Evolutionary conservation across 2,113 vertebrate genomes (phyloP), one percentile per base, ranked within the genome.

Genomic region (Leucopsar rothschildi): DNA sequence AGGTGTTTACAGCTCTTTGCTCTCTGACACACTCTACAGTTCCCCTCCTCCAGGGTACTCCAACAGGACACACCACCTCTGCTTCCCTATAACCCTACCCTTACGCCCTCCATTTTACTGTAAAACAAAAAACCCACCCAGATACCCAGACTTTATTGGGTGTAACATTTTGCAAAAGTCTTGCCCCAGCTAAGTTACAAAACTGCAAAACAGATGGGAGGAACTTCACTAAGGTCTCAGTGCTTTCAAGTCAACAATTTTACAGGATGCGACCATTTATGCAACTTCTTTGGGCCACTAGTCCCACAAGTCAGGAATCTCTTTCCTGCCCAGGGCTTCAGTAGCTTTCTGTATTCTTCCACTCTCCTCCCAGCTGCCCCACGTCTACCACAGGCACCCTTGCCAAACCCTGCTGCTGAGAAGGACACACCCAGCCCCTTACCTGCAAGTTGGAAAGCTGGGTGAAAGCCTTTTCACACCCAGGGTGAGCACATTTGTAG

Each of bases 361-460:
- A n/a, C 17, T 76, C 19, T 78, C 52, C 23, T 84, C n/a, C 49
- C 29, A 40, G 45, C n/a, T 68, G 50, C 35, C 60, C 45, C 31
- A 42, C 9, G 33, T 66, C 35, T 39, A 80, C 40, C 31, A 76
- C 39, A 82, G n/a, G 35, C 31, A 4, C 8, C 24, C 47, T 17
- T 40, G 24, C 31, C 35, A 76, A 60, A 20, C 29, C 11, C 7
- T 15, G 7, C 33, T 3, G 15, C 15, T 1, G 1, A 73, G 37
- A 23, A 73, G 42, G 47, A 79, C 47, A 35, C 17, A 17, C 35
- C 22, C 37, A 63, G n/a, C 12, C 14, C 55, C 93, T 97, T 97
- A 99, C 99, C 99, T 99, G 99, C 95, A 99, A 98, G 96, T 99
- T 99, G 88, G 99, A 99, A 86, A 99, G 99, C 94, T 99, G 99